Evolutionary conservation across 2,888 invertebrate species (phyloP).

Genomic region (Leucoptera coffeella): DNA sequence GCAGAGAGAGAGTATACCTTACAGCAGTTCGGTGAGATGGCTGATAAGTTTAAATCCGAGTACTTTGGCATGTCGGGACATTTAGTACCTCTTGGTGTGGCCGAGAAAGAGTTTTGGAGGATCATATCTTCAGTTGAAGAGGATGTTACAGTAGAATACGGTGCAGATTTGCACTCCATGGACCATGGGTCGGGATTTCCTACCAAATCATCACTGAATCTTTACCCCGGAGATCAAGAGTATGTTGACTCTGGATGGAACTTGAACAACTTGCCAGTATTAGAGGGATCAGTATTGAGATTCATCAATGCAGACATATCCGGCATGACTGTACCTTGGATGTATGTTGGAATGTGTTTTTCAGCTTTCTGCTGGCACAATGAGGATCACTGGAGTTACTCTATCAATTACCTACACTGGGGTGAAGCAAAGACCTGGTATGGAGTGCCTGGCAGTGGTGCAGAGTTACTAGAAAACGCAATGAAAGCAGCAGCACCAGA

Average conservation of each 20-base stretch:
- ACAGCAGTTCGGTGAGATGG: slow-evolving; percentile 71
- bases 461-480: slow-evolving; percentile 62
- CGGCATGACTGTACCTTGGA: slow-evolving; percentile 71
- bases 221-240: slow-evolving; percentile 55
- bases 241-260: slow-evolving; percentile 70
- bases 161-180: slow-evolving; percentile 72
- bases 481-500: slow-evolving; percentile 69
- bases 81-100: slow-evolving; percentile 51
- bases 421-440: slow-evolving; percentile 81
- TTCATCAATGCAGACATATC: slow-evolving; percentile 73
- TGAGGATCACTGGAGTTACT: slow-evolving; percentile 81
- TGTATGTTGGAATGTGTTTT: slow-evolving; percentile 83
- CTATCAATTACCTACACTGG: slow-evolving; percentile 77
- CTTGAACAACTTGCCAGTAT: slow-evolving; percentile 68
- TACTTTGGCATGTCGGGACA: slow-evolving; percentile 69
- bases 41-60: slow-evolving; percentile 69
- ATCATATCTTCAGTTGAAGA: slow-evolving; percentile 67
- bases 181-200: slow-evolving; percentile 74
- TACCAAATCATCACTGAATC: slow-evolving; percentile 56
- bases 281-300: slow-evolving; percentile 63
- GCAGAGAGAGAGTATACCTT: slow-evolving; percentile 64
- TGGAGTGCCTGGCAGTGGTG: slow-evolving; percentile 66
- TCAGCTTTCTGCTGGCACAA: slow-evolving; percentile 81
- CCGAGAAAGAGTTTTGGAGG: slow-evolving; percentile 74
- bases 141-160: slow-evolving; percentile 72